Base-by-base conservation (phyloP, 2,113 vertebrate genomes). In the Stomatorhinus ivindoensis region DNA sequence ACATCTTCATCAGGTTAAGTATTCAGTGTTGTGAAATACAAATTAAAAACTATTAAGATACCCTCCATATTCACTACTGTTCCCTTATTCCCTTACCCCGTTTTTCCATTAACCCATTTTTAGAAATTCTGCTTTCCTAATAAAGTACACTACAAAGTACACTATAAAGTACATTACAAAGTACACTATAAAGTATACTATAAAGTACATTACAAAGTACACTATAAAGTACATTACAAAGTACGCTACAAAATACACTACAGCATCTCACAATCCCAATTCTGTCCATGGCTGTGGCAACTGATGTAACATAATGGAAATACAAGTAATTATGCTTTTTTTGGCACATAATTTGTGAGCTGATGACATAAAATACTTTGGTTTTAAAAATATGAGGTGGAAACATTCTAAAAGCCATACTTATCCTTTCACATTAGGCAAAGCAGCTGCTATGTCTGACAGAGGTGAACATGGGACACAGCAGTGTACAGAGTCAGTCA, bases 201-300 rank as follows among this genome's bases (percentile, higher is more conserved):
- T 13, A 80, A 15, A 39, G 73, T 76, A 39, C 11, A 1, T 7
- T 61, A 61, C 24, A 61, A 65, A 27, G 0, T n/a, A 69, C 24
- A 13, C 10, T 69, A 69, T 2, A n/a, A 65, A 27, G 2, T 8
- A 69, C 8, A 3, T 4, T 35, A 80, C 31, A 80, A 15, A 39
- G 73, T 76, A 39, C 11, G 5, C 24, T 61, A 61, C 24, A 61
- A 65, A 27, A 0, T n/a, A 69, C 24, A 13, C 10, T 69, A 69
- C 61, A 21, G 19, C 31, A 83, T 19, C 51, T 53, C 51, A 53
- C 17, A 1, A 53, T 42, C 11, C 31, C 3, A 44, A 39, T 11
- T 31, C 27, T 83, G 42, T 90, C 17, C 65, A 92, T 91, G 91
- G 89, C 89, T 89, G 53, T 5, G 6, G 53, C 53, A 55, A 55